Evolutionary conservation across 2,888 invertebrate species (phyloP).

Genomic region (Andrena bucephala): DNA sequence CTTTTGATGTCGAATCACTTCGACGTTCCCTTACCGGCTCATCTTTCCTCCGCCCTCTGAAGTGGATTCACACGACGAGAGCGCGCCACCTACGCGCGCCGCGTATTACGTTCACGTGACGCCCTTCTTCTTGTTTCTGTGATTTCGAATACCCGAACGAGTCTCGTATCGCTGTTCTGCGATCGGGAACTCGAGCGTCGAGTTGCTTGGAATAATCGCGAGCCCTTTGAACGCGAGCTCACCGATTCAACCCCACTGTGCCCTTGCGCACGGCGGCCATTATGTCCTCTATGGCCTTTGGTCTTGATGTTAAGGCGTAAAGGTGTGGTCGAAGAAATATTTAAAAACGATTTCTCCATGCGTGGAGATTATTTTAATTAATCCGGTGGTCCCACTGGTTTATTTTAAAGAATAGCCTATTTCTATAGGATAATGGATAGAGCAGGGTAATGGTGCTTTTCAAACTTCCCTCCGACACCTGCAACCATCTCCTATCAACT

Average conservation of each 20-base stretch:
- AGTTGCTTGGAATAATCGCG: background rate
- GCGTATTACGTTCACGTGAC: slow-evolving; percentile 22
- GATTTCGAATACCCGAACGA: slow-evolving; percentile 20
- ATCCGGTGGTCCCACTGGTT: no score
- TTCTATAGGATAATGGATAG: no score
- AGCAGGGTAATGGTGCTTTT: no score
- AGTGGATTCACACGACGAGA: slow-evolving; percentile 41
- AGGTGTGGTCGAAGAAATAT: no score
- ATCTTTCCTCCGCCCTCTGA: slow-evolving; percentile 37
- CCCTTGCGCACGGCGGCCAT: background rate
- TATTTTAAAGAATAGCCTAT: no score
- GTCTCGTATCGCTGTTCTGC: slow-evolving; percentile 3
- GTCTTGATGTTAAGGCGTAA: background rate
- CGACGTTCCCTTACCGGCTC: slow-evolving; percentile 33
- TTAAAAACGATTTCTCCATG: no score
- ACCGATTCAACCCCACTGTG: background rate
- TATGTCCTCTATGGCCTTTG: background rate
- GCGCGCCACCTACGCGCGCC: slow-evolving; percentile 21
- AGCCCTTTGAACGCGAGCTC: background rate
- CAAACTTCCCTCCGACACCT: no score
- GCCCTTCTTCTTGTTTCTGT: slow-evolving; percentile 4
- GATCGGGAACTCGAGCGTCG: background rate
- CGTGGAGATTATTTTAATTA: no score
- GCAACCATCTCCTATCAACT: no score
- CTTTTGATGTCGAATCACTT: slow-evolving; percentile 72